phyloP scores from a whole-genome alignment of 1,140 invertebrate species.

The Plodia interpunctella region DNA sequence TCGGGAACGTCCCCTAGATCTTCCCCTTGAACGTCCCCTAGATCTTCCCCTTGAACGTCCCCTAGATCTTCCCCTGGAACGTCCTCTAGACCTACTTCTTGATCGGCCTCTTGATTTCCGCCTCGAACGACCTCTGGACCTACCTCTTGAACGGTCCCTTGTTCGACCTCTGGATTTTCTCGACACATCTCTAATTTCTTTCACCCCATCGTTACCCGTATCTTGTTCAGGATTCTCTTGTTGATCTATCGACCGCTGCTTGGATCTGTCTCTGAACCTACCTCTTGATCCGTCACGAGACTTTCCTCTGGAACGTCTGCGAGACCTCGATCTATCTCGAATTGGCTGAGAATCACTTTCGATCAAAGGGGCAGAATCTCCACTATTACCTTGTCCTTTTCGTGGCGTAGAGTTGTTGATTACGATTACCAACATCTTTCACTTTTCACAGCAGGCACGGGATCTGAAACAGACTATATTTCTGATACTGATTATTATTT shows the following conservation, averaged over 20 bases:
- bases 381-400: not conserved
- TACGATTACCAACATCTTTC: not conserved
- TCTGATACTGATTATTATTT: too few relatives aligned
- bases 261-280: not conserved
- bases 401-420: not conserved
- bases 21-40: constrained; percentile 16
- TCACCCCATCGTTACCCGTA: not conserved
- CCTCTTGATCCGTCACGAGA: not conserved
- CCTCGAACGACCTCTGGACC: constrained; percentile 14
- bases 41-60: constrained; percentile 20
- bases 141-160: not conserved
- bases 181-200: not conserved
- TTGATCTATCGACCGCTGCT: not conserved
- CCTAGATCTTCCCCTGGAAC: constrained; percentile 15
- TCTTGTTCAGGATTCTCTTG: not conserved
- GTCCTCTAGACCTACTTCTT: constrained; percentile 16
- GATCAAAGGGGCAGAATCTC: not conserved
- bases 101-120: constrained; percentile 17
- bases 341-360: not conserved
- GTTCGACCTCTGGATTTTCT: not conserved
- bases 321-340: not conserved
- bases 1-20: constrained; percentile 8
- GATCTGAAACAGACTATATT: not conserved
- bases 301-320: too few relatives aligned
- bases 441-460: not conserved